These are phyloP conservation scores for Aporrectodea caliginosa DNA, from an alignment of 1,140 invertebrate species.

Conservation along the genomic window DNA sequence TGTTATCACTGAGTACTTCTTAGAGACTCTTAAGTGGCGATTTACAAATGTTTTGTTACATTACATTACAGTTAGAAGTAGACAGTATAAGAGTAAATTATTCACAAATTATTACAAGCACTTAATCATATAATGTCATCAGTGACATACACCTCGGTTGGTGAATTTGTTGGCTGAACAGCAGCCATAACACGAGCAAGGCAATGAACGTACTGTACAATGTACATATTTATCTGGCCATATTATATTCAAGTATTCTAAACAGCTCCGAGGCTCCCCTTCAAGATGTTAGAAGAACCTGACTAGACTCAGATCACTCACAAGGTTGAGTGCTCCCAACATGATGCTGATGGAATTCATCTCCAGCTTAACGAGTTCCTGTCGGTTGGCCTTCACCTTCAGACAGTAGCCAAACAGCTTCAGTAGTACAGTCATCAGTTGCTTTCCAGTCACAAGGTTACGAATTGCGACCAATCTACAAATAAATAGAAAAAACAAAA, in stretches of 20 bases:
- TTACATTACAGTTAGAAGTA: too few relatives aligned
- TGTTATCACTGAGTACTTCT: too few relatives aligned
- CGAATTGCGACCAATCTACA: conserved; percentile 66
- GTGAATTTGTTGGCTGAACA: too few relatives aligned
- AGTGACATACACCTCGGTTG: too few relatives aligned
- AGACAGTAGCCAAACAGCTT: conserved; percentile 79
- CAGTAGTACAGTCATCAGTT: conserved; percentile 75
- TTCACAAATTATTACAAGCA: too few relatives aligned
- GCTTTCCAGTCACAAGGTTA: conserved; percentile 68
- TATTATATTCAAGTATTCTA: conserved; percentile 14
- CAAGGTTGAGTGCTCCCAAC: conserved; percentile 55
- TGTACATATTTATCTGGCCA: neutral
- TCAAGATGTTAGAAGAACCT: neutral
- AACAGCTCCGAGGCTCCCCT: neutral
- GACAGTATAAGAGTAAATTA: too few relatives aligned
- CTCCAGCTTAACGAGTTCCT: conserved; percentile 55
- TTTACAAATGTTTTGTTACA: too few relatives aligned
- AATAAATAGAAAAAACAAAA: too few relatives aligned
- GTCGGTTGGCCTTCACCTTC: conserved; percentile 63
- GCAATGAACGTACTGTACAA: neutral
- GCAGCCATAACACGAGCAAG: neutral
- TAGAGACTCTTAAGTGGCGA: too few relatives aligned
- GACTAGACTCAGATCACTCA: conserved; percentile 20
- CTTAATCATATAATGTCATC: too few relatives aligned
- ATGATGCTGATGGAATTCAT: conserved; percentile 56